Base-by-base conservation (phyloP, 2,797 vertebrate species). In the Mallotus villosus region DNA sequence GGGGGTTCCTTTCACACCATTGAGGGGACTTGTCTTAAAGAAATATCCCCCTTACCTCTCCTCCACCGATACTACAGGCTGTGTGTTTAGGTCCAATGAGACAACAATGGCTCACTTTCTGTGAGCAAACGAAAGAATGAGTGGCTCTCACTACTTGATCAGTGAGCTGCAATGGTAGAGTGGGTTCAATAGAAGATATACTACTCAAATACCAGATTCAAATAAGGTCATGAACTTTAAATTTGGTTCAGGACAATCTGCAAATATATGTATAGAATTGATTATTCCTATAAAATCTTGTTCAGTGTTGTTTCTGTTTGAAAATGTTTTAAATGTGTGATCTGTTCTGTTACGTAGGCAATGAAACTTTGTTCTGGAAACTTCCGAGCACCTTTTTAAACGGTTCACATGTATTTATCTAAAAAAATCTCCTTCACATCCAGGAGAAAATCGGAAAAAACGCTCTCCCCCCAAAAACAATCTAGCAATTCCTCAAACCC, bases 11-110 rank as follows among this genome's bases (percentile, higher is more conserved):
- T 95, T 95, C 93, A 93, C 93, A 94, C 93, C 92, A 95, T 93
- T 96, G 93, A 93, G 92, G 92, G 91, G 94, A 91, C 93, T 95
- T 95, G 95, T 96, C 94, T 95, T 93, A 90, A 94, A 94, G 92
- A 94, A 93, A 94, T 92, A 94, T 93, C 92, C 93, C 87, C 86
- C 93, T 94, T 88, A 94, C 92, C 92, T 94, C 91, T 92, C 75
- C 71, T 66, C 67, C 90, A 91, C 91, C 92, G 90, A 94, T 92
- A 91, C 90, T 88, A 46, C 32, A 61, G 74, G 62, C 72, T 72
- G 72, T 79, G 66, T 82, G 84, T 84, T 83, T 72, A 77, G 69
- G 73, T 83, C 25, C 22, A 78, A 84, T 41, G 58, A 55, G 67
- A 19, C 57, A 29, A 80, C 77, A 82, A 78, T 72, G 62, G 63